phyloP scores from a whole-genome alignment of 2,888 invertebrate genomes.

The Dicyrtoma fusca region DNA sequence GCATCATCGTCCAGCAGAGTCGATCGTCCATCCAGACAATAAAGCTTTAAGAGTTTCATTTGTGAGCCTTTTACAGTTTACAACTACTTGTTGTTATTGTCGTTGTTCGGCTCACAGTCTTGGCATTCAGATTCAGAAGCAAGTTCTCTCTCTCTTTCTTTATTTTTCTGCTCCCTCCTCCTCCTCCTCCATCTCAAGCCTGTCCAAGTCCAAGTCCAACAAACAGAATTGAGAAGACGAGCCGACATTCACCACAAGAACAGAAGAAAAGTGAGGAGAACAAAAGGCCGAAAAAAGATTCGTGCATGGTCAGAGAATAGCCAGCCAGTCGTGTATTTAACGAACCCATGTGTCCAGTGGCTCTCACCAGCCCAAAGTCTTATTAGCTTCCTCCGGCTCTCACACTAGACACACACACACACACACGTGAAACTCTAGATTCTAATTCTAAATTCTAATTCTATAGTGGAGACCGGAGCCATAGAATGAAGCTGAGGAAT shows the following conservation, averaged over 20 bases:
- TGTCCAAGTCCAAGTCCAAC: too few relatives aligned
- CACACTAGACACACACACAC: too few relatives aligned
- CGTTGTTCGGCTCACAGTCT: background rate
- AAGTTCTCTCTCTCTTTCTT: background rate
- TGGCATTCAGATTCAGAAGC: background rate
- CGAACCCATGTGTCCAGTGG: slow-evolving; percentile 11
- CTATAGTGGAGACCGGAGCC: background rate
- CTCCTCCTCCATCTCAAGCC: too few relatives aligned
- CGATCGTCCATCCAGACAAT: slow-evolving; percentile 5
- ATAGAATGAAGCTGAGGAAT: slow-evolving; percentile 6
- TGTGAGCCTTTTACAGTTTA: background rate
- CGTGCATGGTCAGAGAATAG: slow-evolving; percentile 12
- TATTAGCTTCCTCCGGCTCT: too few relatives aligned
- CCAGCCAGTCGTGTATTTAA: slow-evolving; percentile 6
- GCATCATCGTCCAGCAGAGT: slow-evolving; percentile 1
- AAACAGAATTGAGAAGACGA: slow-evolving; percentile 5
- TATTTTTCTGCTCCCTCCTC: too few relatives aligned
- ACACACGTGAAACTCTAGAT: too few relatives aligned
- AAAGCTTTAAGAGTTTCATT: slow-evolving; percentile 20
- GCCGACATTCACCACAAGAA: slow-evolving; percentile 13
- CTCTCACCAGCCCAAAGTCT: background rate
- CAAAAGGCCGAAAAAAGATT: slow-evolving; percentile 19
- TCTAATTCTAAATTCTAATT: background rate
- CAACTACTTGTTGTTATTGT: background rate
- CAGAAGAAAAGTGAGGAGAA: background rate